A percentile compares a stretch with the other conserved stretches of the same genome.
Evolutionary conservation across 2,797 vertebrate species (phyloP).

Genomic region (Acrossocheilus fasciatus): DNA sequence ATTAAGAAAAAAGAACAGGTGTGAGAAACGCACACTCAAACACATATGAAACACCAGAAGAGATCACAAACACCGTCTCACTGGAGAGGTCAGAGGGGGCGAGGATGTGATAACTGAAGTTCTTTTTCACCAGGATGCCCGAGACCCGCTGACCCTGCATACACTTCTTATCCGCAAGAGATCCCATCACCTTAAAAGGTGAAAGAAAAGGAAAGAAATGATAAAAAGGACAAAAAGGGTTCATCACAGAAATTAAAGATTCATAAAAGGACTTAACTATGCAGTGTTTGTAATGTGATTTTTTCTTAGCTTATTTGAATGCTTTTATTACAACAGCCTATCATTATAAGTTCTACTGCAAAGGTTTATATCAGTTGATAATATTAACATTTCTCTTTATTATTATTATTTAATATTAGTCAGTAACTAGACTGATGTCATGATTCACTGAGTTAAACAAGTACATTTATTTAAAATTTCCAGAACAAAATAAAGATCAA

Average conservation of each 20-base stretch:
- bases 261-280: background rate
- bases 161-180: conserved; percentile 91
- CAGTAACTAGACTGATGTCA: no score
- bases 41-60: background rate
- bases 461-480: no score
- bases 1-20: background rate
- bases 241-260: background rate
- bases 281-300: background rate
- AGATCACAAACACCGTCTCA: conserved; percentile 73
- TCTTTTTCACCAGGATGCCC: conserved; percentile 94
- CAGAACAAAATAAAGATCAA: background rate
- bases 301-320: background rate
- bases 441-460: no score
- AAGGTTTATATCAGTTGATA: no score
- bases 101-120: conserved; percentile 97
- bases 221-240: background rate
- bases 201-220: background rate
- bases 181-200: conserved; percentile 89
- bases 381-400: no score
- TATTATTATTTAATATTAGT: no score
- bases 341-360: background rate
- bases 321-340: background rate
- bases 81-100: conserved; percentile 91
- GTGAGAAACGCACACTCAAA: background rate
- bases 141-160: conserved; percentile 92